These are phyloP conservation scores for Meta bourneti DNA, from an alignment of 2,888 invertebrate species.

Conservation along the genomic window DNA sequence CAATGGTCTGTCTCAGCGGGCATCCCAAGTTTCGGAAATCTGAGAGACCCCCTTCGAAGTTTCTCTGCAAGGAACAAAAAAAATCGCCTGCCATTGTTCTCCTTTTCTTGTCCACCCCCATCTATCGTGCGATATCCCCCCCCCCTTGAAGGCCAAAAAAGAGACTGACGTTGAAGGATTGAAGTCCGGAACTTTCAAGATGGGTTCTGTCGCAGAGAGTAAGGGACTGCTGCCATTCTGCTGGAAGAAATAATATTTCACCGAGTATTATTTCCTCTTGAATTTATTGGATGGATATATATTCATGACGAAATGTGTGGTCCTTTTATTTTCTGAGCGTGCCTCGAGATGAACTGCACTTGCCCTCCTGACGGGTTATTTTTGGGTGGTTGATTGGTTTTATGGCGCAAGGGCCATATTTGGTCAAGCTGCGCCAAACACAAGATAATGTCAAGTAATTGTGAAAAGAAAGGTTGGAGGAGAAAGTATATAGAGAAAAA, in stretches of 20 bases:
- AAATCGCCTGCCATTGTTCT: constrained; percentile 50
- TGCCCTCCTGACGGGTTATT: too few relatives aligned
- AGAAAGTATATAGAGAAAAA: too few relatives aligned
- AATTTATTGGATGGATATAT: constrained; percentile 20
- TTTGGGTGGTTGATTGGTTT: too few relatives aligned
- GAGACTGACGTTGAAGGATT: constrained; percentile 39
- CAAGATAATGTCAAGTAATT: too few relatives aligned
- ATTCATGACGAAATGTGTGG: neutral
- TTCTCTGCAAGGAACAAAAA: constrained; percentile 8
- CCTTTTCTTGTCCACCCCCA: neutral
- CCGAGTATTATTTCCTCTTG: constrained; percentile 34
- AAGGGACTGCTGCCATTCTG: constrained; percentile 35
- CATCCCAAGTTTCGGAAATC: constrained; percentile 43
- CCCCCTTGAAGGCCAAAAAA: constrained; percentile 34
- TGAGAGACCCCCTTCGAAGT: constrained; percentile 24
- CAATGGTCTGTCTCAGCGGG: constrained; percentile 51
- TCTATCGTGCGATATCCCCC: neutral
- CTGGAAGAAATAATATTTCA: constrained; percentile 51
- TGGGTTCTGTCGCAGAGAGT: constrained; percentile 34
- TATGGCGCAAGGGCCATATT: too few relatives aligned
- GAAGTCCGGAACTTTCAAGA: constrained; percentile 36
- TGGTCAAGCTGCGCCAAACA: too few relatives aligned
- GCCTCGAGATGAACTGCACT: too few relatives aligned
- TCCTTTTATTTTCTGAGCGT: neutral
- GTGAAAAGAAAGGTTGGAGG: too few relatives aligned